phyloP scores from a whole-genome alignment of 2,797 vertebrate species.

The Tympanoctomys barrerae region DNA sequence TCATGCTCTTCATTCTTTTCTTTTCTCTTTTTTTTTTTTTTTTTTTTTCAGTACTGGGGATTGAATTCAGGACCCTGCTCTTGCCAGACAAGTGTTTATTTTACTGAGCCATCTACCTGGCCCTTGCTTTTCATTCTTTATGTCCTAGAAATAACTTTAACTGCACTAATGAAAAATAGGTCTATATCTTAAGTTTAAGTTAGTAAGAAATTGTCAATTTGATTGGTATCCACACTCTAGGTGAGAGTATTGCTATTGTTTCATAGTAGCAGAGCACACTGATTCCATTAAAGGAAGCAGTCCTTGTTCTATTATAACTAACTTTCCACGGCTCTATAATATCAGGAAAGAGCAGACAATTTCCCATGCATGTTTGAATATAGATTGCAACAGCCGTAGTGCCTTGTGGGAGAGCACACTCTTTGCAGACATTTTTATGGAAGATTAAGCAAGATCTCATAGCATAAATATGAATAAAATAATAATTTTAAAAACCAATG shows the following conservation, averaged over 20 bases:
- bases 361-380: conserved; percentile 48
- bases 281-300: neutral
- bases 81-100: no score
- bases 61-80: no score
- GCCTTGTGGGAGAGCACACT: conserved; percentile 26
- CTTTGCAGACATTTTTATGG: conserved; percentile 65
- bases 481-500: conserved; percentile 56
- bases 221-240: neutral
- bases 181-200: conserved; percentile 12
- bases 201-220: conserved; percentile 20
- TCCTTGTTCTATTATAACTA: neutral
- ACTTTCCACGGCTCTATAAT: conserved; percentile 44
- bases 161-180: neutral
- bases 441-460: conserved; percentile 70
- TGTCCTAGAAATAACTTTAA: neutral
- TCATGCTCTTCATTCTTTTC: neutral
- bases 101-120: no score
- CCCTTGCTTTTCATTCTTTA: neutral
- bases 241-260: conserved; percentile 14
- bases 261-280: neutral
- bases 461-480: conserved; percentile 3
- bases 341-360: neutral
- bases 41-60: no score
- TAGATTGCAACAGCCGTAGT: neutral
- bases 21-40: no score